Base-by-base conservation (phyloP, 2,113 vertebrate genomes). In the Cavia aperea region DNA sequence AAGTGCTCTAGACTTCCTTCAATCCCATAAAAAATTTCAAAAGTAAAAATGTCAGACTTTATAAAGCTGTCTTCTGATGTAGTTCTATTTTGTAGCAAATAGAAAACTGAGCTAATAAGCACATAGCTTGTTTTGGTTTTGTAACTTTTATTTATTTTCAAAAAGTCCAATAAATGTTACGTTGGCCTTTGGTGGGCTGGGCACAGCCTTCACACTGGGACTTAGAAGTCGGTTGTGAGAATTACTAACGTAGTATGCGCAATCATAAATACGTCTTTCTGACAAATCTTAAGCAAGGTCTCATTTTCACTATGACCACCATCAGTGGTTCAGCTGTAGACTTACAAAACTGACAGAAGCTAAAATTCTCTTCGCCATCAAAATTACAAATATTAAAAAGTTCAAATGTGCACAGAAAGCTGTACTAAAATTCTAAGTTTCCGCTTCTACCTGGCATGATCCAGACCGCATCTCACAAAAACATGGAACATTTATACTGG, bases 371-470 rank as follows among this genome's bases (percentile, higher is more conserved):
- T 91, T 94, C 91, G 95, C 94, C 94, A 95, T 84, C 91, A 91
- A 95, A 96, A 91, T 92, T 89, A 96, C 91, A 93, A 96, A 95
- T 90, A 62, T 96, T 95, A 96, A 95, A 94, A 96, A 95, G 86
- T 95, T 95, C 87, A 93, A 93, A 91, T 92, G 89, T 94, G 89
- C 89, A 96, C 88, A 94, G 12, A 83, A 93, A 95, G 93, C 95
- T 89, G 89, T 87, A 96, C n/a, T 88, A 86, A 96, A 94, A 95
- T 81, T 84, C 93, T 94, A 94, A 78, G 62, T 92, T 91, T 95
- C 95, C 93, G 46, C 93, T 90, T 93, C 91, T 86, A 60, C 81
- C 88, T 87, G 94, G 92, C 78, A 81, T 36, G 85, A 94, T 92
- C 94, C 93, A 95, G 94, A 86, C 56, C 92, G 89, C 86, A 92